phyloP scores from a whole-genome alignment of 2,113 vertebrate genomes.

The Vanacampus margaritifer region DNA sequence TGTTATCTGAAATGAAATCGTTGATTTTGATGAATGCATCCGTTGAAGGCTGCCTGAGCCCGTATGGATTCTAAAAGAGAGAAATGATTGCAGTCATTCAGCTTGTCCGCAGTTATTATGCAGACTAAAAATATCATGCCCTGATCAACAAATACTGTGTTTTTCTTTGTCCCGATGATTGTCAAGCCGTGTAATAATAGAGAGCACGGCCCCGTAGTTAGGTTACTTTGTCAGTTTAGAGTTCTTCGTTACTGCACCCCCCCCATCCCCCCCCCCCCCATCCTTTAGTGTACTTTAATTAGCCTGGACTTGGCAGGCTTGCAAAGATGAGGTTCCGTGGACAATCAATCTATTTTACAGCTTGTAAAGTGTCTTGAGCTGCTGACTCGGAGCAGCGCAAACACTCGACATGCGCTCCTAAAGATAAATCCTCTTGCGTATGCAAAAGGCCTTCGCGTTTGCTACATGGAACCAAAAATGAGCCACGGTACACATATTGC shows the following conservation, averaged over 20 bases:
- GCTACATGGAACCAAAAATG: constrained; percentile 9
- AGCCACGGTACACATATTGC: neutral
- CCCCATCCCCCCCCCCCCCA: too few species aligned
- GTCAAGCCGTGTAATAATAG: neutral
- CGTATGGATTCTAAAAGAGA: neutral
- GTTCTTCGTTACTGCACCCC: neutral
- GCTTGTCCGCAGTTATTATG: neutral
- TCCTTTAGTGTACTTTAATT: constrained; percentile 62
- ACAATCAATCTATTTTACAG: constrained; percentile 65
- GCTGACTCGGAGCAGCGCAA: constrained; percentile 47
- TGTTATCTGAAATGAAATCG: constrained; percentile 7
- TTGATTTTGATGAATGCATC: constrained; percentile 7
- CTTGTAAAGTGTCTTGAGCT: constrained; percentile 63
- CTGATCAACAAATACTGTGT: neutral
- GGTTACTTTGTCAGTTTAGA: constrained; percentile 4
- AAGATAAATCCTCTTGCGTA: constrained; percentile 46
- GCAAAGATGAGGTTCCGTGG: constrained; percentile 44
- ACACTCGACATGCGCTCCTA: constrained; percentile 48
- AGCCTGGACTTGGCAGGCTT: constrained; percentile 55
- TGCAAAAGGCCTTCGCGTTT: constrained; percentile 16
- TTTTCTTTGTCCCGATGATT: constrained; percentile 1
- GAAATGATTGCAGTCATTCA: constrained; percentile 16
- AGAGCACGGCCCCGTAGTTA: neutral
- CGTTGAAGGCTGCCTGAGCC: constrained; percentile 14
- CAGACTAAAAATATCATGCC: neutral